Percentiles rank a stretch among this genome's conserved stretches.
Conservation (phyloP, 1,140 invertebrate species). For the Archivesica marissinica region DNA sequence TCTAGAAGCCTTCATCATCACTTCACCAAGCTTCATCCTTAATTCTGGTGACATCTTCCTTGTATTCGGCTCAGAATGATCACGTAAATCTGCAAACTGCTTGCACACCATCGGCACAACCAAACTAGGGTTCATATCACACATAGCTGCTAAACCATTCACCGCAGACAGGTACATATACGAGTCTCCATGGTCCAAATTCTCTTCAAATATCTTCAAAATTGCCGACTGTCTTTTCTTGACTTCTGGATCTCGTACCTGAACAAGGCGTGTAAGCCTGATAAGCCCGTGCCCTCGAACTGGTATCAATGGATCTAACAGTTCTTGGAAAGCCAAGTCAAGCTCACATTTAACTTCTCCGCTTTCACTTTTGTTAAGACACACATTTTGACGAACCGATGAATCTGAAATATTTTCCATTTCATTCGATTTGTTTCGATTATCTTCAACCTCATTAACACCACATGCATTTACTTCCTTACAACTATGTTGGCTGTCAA, state of each 20-base stretch:
- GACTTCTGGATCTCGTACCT: constrained; percentile 87
- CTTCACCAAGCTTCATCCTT: constrained; percentile 92
- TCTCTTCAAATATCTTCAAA: constrained; percentile 87
- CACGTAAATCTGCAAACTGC: constrained; percentile 85
- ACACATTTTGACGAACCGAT: not conserved
- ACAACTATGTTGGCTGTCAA: too few species aligned
- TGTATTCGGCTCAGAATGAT: constrained; percentile 11
- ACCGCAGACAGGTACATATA: constrained; percentile 93
- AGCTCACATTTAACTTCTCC: constrained; percentile 11
- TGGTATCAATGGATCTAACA: constrained; percentile 90
- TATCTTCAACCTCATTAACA: not conserved
- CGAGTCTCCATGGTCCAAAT: constrained; percentile 91
- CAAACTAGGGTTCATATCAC: constrained; percentile 87
- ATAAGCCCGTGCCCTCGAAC: constrained; percentile 92
- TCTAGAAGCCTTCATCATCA: constrained; percentile 90
- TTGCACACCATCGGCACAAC: constrained; percentile 88
- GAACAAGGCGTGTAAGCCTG: constrained; percentile 89
- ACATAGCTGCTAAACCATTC: constrained; percentile 89
- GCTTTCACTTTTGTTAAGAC: not conserved
- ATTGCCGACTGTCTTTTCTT: constrained; percentile 88
- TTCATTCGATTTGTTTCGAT: not conserved
- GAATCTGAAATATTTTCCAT: not conserved
- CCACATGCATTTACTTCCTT: not conserved
- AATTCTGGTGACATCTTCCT: constrained; percentile 84
- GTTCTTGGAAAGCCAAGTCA: constrained; percentile 86